Evolutionary conservation across 2,888 invertebrate species (phyloP).

Genomic region (Muschampia plurimacula): DNA sequence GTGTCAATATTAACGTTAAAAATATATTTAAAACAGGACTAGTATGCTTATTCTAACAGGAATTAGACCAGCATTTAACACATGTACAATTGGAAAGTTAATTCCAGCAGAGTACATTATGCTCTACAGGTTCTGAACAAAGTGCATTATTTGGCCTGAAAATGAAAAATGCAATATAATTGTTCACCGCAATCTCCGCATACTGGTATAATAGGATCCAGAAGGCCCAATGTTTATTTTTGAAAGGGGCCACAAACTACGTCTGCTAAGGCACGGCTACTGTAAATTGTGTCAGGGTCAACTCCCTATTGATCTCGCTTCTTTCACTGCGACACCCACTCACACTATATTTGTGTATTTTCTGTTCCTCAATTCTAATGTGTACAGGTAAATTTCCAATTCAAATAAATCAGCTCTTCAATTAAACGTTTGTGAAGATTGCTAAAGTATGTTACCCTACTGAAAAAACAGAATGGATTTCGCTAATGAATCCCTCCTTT

Average conservation of each 20-base stretch:
- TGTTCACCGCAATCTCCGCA: constrained; percentile 50
- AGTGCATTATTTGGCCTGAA: constrained; percentile 24
- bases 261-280: constrained; percentile 67
- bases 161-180: constrained; percentile 51
- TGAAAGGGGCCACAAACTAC: constrained; percentile 63
- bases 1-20: background rate
- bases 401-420: constrained; percentile 32
- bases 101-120: background rate
- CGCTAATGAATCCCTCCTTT: constrained; percentile 23
- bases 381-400: constrained; percentile 35
- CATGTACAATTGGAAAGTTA: constrained; percentile 4
- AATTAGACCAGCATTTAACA: too few relatives aligned
- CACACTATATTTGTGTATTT: constrained; percentile 72
- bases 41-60: background rate
- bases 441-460: constrained; percentile 17
- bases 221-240: constrained; percentile 75
- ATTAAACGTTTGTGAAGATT: constrained; percentile 26
- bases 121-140: background rate
- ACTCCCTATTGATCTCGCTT: constrained; percentile 77
- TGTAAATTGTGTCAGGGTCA: constrained; percentile 83
- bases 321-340: constrained; percentile 70
- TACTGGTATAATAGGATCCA: constrained; percentile 56
- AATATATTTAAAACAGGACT: too few relatives aligned
- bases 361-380: constrained; percentile 49
- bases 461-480: constrained; percentile 28